Percentiles rank a stretch among this genome's conserved stretches.
Conservation (phyloP, 37 sponge, comb jelly and placozoan genomes). For the Aphrocallistes beatrix region DNA sequence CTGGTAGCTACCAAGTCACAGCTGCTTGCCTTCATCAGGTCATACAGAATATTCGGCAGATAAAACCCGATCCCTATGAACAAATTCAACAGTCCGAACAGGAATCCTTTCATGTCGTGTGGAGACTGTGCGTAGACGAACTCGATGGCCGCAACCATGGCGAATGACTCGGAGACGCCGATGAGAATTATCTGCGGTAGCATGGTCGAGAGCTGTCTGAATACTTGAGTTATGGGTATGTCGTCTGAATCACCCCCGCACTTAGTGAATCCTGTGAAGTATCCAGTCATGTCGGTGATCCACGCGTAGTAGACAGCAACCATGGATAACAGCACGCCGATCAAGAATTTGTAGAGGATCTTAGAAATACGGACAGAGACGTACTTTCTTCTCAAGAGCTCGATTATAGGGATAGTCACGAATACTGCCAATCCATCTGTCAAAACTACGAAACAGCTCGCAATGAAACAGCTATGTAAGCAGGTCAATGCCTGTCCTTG, state of each 20-base stretch:
- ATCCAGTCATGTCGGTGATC: neutral
- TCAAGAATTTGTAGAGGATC: slow-evolving; percentile 5
- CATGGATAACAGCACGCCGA: neutral
- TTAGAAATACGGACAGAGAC: neutral
- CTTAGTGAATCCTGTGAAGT: neutral
- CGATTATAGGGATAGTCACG: neutral
- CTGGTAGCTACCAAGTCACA: neutral
- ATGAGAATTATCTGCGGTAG: slow-evolving; percentile 11
- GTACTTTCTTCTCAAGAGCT: neutral
- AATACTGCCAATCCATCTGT: neutral
- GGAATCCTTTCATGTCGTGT: slow-evolving; percentile 34
- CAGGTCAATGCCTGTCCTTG: neutral
- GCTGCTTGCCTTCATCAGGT: neutral
- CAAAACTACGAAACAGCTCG: neutral
- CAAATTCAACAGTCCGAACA: slow-evolving; percentile 36
- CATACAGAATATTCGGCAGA: neutral
- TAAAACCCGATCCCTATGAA: slow-evolving; percentile 17
- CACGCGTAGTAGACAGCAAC: neutral
- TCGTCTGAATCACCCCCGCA: neutral
- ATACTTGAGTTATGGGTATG: neutral
- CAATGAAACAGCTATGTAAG: neutral
- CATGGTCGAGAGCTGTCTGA: neutral
- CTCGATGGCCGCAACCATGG: slow-evolving; percentile 29
- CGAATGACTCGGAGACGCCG: neutral
- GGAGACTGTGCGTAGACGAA: slow-evolving; percentile 43